Evolutionary conservation across 2,113 vertebrate species (phyloP), one percentile per base, ranked within the genome.

Genomic region (Microtus oregoni): DNA sequence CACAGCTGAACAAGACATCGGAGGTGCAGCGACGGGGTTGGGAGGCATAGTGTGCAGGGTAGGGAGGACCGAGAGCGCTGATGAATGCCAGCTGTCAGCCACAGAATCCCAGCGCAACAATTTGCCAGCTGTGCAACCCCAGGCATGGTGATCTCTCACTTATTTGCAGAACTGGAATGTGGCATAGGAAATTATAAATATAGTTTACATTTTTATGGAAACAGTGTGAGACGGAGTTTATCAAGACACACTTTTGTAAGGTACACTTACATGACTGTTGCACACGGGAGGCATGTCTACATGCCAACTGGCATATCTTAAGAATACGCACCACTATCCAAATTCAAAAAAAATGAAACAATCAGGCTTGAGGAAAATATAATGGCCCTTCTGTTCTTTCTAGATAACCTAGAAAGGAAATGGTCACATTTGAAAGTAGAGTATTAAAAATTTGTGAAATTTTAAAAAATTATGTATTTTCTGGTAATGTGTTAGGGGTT

Each of bases 141-240:
- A 82, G 96, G 97, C 93, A 76, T 82, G 92, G 82, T 96, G 94
- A 52, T 93, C 58, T 78, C 88, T 93, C 55, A 50, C 30, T 90
- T 93, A 92, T 94, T 78, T 20, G 1, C 47, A 89, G 85, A 73
- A 85, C 83, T 86, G 58, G 52, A 87, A 91, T 52, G 82, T 44
- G 41, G 89, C 86, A 6, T 38, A 78, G 94, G 89, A 97, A 95
- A 91, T 96, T 96, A 90, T 91, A 96, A 97, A 95, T 89, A 76
- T 38, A 50, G 6, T 83, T 67, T 90, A 67, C 87, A 88, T 94
- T 96, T 95, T 68, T 94, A 91, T 89, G 87, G 63, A 87, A 92
- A 73, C n/a, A 55, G 44, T 70, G 47, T 82, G 47, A 86, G 72
- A 90, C 44, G 3, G 14, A 91, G 61, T 88, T 73, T 58, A 92